phyloP scores from a whole-genome alignment of 1,140 invertebrate species.

The Pachypsylla venusta region DNA sequence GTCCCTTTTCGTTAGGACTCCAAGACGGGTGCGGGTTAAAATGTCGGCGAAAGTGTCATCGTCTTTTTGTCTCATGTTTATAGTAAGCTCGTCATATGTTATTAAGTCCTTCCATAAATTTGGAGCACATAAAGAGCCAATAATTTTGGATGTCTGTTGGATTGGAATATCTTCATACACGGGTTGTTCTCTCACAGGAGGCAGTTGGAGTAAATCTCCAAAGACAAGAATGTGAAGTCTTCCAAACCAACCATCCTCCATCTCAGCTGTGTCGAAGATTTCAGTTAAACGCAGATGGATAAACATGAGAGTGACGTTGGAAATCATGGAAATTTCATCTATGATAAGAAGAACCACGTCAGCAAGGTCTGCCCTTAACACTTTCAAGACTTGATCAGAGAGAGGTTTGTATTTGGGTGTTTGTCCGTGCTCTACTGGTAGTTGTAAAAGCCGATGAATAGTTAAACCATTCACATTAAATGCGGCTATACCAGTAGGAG shows the following conservation, averaged over 20 bases:
- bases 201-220: slow-evolving; percentile 28
- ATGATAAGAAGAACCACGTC: slow-evolving; percentile 28
- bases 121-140: not conserved
- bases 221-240: slow-evolving; percentile 18
- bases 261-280: slow-evolving; percentile 19
- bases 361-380: slow-evolving; percentile 21
- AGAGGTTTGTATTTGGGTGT: slow-evolving; percentile 21
- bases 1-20: not conserved
- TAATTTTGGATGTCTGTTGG: not conserved
- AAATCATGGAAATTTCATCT: slow-evolving; percentile 29
- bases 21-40: slow-evolving; percentile 3
- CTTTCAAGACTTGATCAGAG: slow-evolving; percentile 23
- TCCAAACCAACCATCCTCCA: slow-evolving; percentile 20
- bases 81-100: slow-evolving; percentile 12
- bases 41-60: slow-evolving; percentile 3
- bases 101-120: slow-evolving; percentile 6
- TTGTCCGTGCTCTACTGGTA: slow-evolving; percentile 22
- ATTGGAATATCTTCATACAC: not conserved
- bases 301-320: slow-evolving; percentile 24
- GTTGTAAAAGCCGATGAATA: slow-evolving; percentile 19
- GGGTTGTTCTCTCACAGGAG: slow-evolving; percentile 23
- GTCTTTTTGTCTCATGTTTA: slow-evolving; percentile 15
- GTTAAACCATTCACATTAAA: slow-evolving; percentile 25
- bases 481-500: slow-evolving; percentile 24
- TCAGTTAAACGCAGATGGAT: slow-evolving; percentile 19